phyloP scores from a whole-genome alignment of 2,797 vertebrate species.

The Labroides dimidiatus region DNA sequence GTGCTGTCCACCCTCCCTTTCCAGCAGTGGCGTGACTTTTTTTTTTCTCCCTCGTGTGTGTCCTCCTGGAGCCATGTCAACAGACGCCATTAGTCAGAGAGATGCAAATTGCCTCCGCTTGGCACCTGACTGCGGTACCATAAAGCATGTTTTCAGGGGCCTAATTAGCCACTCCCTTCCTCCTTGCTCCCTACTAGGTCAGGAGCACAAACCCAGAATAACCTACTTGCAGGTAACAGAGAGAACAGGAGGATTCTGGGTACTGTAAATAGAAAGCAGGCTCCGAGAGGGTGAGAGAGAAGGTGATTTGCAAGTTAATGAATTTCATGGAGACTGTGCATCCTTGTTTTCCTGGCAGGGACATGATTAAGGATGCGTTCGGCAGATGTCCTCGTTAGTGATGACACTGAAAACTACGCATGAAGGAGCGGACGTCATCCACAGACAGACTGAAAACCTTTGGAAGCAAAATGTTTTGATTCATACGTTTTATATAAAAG shows the following conservation, averaged over 20 bases:
- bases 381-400: conserved; percentile 67
- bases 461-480: conserved; percentile 6
- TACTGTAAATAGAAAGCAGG: conserved; percentile 23
- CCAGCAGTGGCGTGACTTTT: conserved; percentile 38
- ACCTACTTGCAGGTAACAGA: conserved; percentile 49
- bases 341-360: conserved; percentile 55
- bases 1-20: conserved; percentile 49
- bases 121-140: conserved; percentile 18
- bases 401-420: conserved; percentile 37
- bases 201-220: conserved; percentile 37
- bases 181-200: conserved; percentile 55
- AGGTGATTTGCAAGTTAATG: conserved; percentile 61
- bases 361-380: conserved; percentile 58
- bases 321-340: conserved; percentile 54
- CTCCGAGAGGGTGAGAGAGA: not conserved
- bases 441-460: conserved; percentile 10
- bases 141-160: conserved; percentile 36
- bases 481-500: too few relatives aligned
- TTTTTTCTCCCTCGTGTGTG: not conserved
- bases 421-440: conserved; percentile 44
- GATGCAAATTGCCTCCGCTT: conserved; percentile 40
- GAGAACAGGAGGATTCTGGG: conserved; percentile 25
- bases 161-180: conserved; percentile 55
- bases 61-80: conserved; percentile 47
- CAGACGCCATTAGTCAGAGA: conserved; percentile 54